phyloP scores from a whole-genome alignment of 2,888 invertebrate genomes.

The Glomeris marginata region DNA sequence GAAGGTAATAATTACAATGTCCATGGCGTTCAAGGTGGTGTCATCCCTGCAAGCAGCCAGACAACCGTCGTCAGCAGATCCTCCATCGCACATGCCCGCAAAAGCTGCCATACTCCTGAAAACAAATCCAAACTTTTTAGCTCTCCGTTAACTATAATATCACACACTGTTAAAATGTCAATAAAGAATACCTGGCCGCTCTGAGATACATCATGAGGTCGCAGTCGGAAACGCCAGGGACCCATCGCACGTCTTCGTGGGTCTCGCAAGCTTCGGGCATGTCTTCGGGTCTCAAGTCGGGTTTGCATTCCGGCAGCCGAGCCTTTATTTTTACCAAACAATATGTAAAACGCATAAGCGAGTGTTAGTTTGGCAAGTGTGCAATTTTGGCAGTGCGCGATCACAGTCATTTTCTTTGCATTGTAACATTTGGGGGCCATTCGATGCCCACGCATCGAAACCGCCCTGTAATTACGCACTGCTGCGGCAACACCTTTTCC shows the following conservation, averaged over 20 bases:
- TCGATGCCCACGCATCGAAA: too few relatives aligned
- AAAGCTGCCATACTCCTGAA: conserved; percentile 84
- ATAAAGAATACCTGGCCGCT: conserved; percentile 52
- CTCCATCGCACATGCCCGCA: conserved; percentile 97
- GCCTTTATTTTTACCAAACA: conserved; percentile 34
- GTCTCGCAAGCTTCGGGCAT: conserved; percentile 37
- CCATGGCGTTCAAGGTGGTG: conserved; percentile 92
- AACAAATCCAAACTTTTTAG: too few relatives aligned
- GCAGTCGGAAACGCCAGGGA: conserved; percentile 84
- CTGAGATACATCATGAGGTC: conserved; percentile 95
- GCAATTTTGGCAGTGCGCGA: too few relatives aligned
- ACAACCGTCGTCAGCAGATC: conserved; percentile 92
- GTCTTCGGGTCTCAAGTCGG: conserved; percentile 27
- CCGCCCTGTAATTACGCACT: too few relatives aligned
- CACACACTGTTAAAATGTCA: neutral
- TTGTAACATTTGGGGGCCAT: too few relatives aligned
- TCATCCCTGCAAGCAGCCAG: conserved; percentile 92
- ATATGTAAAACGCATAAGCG: conserved; percentile 14
- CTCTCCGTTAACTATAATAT: neutral
- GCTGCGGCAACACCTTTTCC: too few relatives aligned
- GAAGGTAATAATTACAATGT: conserved; percentile 46
- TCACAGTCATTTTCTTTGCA: too few relatives aligned
- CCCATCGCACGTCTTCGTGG: conserved; percentile 83
- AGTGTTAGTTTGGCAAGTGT: too few relatives aligned
- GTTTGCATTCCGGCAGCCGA: conserved; percentile 43